Evolutionary conservation across 1,140 invertebrate genomes (phyloP), one percentile per base, ranked within the genome.

Genomic region (Trinorchestia longiramus): DNA sequence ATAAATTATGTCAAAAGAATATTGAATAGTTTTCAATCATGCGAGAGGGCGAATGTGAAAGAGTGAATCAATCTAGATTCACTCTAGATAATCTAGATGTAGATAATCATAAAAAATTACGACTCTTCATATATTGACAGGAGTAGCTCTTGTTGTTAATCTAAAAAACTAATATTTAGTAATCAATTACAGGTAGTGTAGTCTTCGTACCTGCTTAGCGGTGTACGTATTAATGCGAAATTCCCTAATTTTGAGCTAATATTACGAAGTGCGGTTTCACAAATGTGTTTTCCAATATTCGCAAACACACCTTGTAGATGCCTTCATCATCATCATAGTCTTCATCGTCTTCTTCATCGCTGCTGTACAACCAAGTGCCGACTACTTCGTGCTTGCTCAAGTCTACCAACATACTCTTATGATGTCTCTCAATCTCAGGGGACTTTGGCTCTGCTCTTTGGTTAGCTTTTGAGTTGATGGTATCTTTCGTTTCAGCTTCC

Each of bases 251-350:
- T 77, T 77, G 1, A 77, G 62, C 28, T 77, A 36, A 23, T 77
- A 77, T 19, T 36, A 28, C 36, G 15, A 77, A 23, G 47, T 23
- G 62, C 62, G 28, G 15, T 77, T 77, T 77, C 28, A 11, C 62
- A 19, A 77, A 77, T 1, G 1, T 3, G 28, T 19, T 19, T 77
- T 23, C 62, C 28, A 77, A 77, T 77, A 28, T 77, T 77, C 62
- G 62, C 62, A 28, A 15, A 77, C 88, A 11, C 41, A 90, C 88
- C 88, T 90, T 77, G 62, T 77, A 77, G 28, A 77, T 77, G 28
- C 62, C 62, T 77, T 90, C n/a, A 42, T 90, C 43, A 90, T 77
- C 88, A 90, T 43, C 88, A 41, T 90, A 41, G 88, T 90, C 87
- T 11, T 41, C 41, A 41, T 87, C 88, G n/a, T 41, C n/a, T 43